Percentiles rank a stretch among this genome's conserved stretches.
These are phyloP conservation scores for Ataeniobius toweri DNA, from an alignment of 2,797 vertebrate species.

Conservation along the genomic window DNA sequence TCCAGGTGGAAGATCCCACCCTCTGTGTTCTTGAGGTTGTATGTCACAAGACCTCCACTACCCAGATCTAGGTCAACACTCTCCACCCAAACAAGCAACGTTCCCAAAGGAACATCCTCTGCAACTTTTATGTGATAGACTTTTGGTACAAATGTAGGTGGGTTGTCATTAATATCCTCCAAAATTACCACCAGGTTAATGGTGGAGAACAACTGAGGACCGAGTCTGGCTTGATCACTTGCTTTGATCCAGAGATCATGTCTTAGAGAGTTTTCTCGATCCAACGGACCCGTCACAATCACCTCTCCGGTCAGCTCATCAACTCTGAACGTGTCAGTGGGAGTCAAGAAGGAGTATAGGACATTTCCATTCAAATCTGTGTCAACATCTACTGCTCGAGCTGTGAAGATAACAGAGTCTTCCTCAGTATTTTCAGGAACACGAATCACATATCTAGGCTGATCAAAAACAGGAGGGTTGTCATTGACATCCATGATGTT, in stretches of 20 bases:
- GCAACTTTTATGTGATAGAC: slow-evolving; percentile 87
- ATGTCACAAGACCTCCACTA: slow-evolving; percentile 86
- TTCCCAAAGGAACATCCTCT: slow-evolving; percentile 89
- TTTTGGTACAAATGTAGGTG: slow-evolving; percentile 87
- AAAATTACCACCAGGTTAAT: slow-evolving; percentile 85
- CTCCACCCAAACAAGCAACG: slow-evolving; percentile 89
- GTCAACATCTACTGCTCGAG: slow-evolving; percentile 85
- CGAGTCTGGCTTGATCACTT: slow-evolving; percentile 85
- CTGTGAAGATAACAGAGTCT: slow-evolving; percentile 83
- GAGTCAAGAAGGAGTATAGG: slow-evolving; percentile 85
- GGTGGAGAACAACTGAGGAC: slow-evolving; percentile 84
- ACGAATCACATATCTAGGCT: slow-evolving; percentile 83
- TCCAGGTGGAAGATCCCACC: slow-evolving; percentile 87
- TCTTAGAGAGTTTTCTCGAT: slow-evolving; percentile 85
- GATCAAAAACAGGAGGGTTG: slow-evolving; percentile 88
- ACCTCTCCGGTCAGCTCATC: slow-evolving; percentile 88
- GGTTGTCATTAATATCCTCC: slow-evolving; percentile 92
- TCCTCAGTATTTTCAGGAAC: slow-evolving; percentile 85
- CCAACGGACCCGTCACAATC: slow-evolving; percentile 81
- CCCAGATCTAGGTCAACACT: slow-evolving; percentile 88
- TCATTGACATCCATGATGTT: slow-evolving; percentile 92
- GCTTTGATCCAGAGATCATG: slow-evolving; percentile 89
- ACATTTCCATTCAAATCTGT: slow-evolving; percentile 82
- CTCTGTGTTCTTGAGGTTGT: slow-evolving; percentile 85
- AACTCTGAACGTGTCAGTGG: slow-evolving; percentile 86